Conservation (phyloP, 1,140 invertebrate genomes). For the Apis florea region DNA sequence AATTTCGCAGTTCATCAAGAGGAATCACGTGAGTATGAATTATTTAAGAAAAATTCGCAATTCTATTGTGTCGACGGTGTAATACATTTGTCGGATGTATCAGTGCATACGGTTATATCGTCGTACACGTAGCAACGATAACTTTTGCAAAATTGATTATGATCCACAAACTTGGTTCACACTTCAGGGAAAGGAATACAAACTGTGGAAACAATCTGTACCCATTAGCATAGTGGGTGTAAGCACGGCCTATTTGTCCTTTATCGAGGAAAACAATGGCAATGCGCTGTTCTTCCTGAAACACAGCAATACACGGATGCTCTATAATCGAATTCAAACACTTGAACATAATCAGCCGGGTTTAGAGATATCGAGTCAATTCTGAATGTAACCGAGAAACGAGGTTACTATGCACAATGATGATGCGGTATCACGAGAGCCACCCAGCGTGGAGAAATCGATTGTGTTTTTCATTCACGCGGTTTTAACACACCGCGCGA, state of each 20-base stretch:
- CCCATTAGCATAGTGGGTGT: neutral
- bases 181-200: neutral
- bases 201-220: slow-evolving; percentile 20
- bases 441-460: slow-evolving; percentile 64
- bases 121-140: neutral
- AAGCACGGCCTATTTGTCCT: slow-evolving; percentile 31
- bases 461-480: slow-evolving; percentile 74
- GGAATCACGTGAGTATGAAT: too few species aligned
- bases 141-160: slow-evolving; percentile 19
- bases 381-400: slow-evolving; percentile 43
- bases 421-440: slow-evolving; percentile 49
- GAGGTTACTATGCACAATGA: slow-evolving; percentile 47
- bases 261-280: slow-evolving; percentile 25
- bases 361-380: slow-evolving; percentile 33
- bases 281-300: slow-evolving; percentile 19
- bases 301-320: neutral
- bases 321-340: slow-evolving; percentile 45
- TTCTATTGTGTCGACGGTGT: neutral
- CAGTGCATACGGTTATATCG: neutral
- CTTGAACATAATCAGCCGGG: slow-evolving; percentile 50
- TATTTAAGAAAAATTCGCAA: neutral
- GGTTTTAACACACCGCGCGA: slow-evolving; percentile 35
- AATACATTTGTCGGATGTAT: too few species aligned
- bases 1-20: neutral
- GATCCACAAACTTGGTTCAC: neutral